Conservation (phyloP, 2,113 vertebrate genomes). For the Amblyornis subalaris region DNA sequence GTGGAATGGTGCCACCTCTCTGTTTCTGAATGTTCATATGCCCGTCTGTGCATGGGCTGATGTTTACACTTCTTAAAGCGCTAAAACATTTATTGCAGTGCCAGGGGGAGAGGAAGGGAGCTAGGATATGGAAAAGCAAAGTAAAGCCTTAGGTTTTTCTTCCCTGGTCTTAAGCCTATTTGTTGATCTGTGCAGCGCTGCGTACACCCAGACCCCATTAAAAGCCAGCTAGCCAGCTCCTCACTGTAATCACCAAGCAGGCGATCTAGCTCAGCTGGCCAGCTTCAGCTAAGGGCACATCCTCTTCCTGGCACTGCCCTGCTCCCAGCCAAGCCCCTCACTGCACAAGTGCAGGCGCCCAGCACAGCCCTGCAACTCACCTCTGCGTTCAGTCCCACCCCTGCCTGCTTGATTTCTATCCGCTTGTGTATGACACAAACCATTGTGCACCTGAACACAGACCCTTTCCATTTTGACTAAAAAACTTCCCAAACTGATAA, state of each 20-base stretch:
- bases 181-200: rapidly evolving
- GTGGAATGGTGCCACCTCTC: neutral
- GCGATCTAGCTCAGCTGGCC: neutral
- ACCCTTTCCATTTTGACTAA: neutral
- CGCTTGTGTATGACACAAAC: neutral
- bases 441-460: neutral
- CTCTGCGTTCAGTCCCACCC: neutral
- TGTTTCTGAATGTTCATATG: rapidly evolving
- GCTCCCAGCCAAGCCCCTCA: neutral
- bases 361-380: neutral
- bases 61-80: neutral
- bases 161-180: neutral
- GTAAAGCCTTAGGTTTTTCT: neutral
- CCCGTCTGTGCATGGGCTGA: rapidly evolving
- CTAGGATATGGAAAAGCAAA: neutral
- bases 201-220: neutral
- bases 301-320: neutral
- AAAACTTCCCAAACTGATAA: neutral
- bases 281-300: neutral
- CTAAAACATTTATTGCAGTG: neutral
- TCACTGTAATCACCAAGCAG: neutral
- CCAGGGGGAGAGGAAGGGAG: rapidly evolving
- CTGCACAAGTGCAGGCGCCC: neutral
- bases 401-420: rapidly evolving
- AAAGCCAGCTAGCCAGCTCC: neutral